Evolutionary conservation across 1,140 invertebrate genomes (phyloP).

Genomic region (Drosophila aff.): DNA sequence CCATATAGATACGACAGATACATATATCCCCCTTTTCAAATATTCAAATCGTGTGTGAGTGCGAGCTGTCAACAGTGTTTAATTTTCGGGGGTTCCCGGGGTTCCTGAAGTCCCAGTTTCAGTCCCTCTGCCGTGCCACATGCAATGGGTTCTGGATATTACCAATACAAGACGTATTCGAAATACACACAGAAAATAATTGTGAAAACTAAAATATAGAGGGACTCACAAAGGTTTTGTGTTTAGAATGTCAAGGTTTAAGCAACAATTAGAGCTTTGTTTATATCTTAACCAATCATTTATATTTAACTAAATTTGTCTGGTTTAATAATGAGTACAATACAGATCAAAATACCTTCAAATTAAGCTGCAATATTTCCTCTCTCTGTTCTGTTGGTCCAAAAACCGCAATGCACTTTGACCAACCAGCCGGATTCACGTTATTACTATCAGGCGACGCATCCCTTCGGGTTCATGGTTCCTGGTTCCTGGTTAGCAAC

Average conservation of each 20-base stretch:
- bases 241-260: not conserved
- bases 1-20: slow-evolving; percentile 30
- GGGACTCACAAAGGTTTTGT: not conserved
- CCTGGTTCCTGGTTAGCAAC: slow-evolving; percentile 58
- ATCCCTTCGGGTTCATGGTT: slow-evolving; percentile 17
- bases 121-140: slow-evolving; percentile 56
- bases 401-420: slow-evolving; percentile 81
- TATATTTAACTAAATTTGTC: no score
- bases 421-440: slow-evolving; percentile 51
- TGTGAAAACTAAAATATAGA: no score
- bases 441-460: slow-evolving; percentile 48
- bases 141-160: slow-evolving; percentile 50
- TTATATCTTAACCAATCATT: not conserved
- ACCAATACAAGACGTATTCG: slow-evolving; percentile 22
- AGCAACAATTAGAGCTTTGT: not conserved
- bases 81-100: slow-evolving; percentile 56
- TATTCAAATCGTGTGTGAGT: slow-evolving; percentile 75
- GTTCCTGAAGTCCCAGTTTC: not conserved
- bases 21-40: slow-evolving; percentile 46
- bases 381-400: slow-evolving; percentile 6
- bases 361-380: not conserved
- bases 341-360: no score
- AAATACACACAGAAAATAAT: not conserved
- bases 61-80: slow-evolving; percentile 82
- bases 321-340: not conserved